Base-by-base conservation (phyloP, 2,888 invertebrate genomes). In the Tromatobia lineatoria region DNA sequence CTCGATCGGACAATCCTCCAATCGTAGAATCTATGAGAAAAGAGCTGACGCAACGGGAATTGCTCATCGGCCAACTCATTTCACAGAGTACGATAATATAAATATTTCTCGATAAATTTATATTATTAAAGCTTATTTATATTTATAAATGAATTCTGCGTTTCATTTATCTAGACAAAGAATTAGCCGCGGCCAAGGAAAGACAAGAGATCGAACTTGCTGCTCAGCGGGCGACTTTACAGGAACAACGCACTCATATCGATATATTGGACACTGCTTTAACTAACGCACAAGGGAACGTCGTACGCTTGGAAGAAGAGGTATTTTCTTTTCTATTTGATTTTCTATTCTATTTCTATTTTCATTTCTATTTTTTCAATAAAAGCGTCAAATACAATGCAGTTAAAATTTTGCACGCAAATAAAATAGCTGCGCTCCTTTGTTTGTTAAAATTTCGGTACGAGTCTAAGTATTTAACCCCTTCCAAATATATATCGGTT, bases 241-340 rank as follows among this genome's bases (percentile, higher is more conserved):
- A 98, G 92, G 98, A 99, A 91, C 98, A 98, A 92, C 95, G 98
- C 85, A 98, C 97, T 34, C 98, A 98, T 94, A 98, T 98, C 92
- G 98, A 98, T 90, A 98, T 99, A 89, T 95, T 99, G 74, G 98
- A 99, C 93, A 98, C 97, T 29, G 98, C 98, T 77, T 95, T 99
- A 85, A 97, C 97, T 77, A 98, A 98, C 94, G 98, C 98, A 7
- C 98, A 98, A 94, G 96, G 97, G 81, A 98, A 98, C 93, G 97
- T 98, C 61, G 96, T 98, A 71, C 95, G 97, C 25, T 95, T 98
- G 1, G 98, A 98, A 94, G 98, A 98, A 92, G 98, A 98, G 95
- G 97, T 98, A 94, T 87, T 89, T 86, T 50, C 74, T 42, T 47
- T 25, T 64, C 38, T 38, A 10, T 18, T 11, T n/a, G 7, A 6